These are phyloP conservation scores for Melanotaenia nigrans DNA, from an alignment of 2,797 vertebrate species.

Conservation along the genomic window DNA sequence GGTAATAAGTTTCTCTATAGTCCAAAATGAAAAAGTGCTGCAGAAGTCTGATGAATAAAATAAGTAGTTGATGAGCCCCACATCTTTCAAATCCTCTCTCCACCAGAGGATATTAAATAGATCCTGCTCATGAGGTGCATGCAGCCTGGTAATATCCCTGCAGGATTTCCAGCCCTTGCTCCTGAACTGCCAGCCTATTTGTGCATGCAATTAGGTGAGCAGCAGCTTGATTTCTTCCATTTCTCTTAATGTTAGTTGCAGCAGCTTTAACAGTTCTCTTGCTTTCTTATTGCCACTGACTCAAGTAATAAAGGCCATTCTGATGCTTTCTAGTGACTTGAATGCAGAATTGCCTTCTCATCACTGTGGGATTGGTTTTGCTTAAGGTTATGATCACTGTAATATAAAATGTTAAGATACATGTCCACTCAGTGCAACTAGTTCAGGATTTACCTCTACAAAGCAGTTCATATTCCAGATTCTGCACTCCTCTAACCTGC, in stretches of 20 bases:
- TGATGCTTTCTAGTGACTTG: constrained; percentile 50
- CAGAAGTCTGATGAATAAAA: constrained; percentile 44
- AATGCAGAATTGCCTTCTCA: constrained; percentile 47
- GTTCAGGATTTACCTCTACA: constrained; percentile 31
- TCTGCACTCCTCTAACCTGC: constrained; percentile 2
- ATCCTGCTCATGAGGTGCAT: constrained; percentile 40
- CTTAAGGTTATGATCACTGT: constrained; percentile 39
- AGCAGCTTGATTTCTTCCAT: constrained; percentile 51
- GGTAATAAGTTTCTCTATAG: constrained; percentile 11
- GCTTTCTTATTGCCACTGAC: constrained; percentile 42
- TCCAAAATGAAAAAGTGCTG: constrained; percentile 28
- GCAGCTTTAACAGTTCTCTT: constrained; percentile 37
- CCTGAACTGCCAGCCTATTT: constrained; percentile 24
- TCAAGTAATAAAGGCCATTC: constrained; percentile 47
- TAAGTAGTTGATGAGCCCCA: constrained; percentile 47
- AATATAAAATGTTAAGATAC: constrained; percentile 18
- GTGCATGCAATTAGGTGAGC: constrained; percentile 50
- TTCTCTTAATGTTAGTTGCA: constrained; percentile 44
- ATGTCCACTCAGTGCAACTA: constrained; percentile 20
- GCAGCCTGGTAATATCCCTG: constrained; percentile 44
- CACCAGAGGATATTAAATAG: constrained; percentile 48
- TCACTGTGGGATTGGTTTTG: constrained; percentile 45
- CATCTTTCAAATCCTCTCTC: constrained; percentile 44
- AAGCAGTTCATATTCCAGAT: constrained; percentile 7
- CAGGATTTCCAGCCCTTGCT: constrained; percentile 42